A percentile compares a stretch with the other conserved stretches of the same genome.
These are phyloP conservation scores for Enchytraeus crypticus DNA, from an alignment of 2,888 invertebrate species.

Conservation along the genomic window DNA sequence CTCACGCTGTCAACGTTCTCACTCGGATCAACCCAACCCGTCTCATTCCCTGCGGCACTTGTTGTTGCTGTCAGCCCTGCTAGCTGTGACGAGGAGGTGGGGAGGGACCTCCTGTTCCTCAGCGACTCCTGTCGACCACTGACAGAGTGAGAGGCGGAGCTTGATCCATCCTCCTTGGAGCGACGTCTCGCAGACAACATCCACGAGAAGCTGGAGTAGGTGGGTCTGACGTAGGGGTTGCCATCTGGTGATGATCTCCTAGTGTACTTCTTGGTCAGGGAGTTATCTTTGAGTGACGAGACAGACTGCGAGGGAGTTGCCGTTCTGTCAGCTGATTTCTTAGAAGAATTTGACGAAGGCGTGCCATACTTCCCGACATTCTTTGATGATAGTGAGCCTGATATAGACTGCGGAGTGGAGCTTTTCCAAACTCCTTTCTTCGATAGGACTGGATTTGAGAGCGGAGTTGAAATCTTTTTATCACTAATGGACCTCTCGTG, in stretches of 20 bases:
- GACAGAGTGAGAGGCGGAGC: background rate
- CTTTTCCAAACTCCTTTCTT: too few species aligned
- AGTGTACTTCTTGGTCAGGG: background rate
- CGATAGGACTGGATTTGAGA: too few species aligned
- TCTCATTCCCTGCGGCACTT: too few species aligned
- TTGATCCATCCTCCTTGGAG: background rate
- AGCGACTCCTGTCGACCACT: too few species aligned
- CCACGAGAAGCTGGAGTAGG: constrained; percentile 15
- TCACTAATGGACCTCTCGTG: too few species aligned
- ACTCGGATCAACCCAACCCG: too few species aligned
- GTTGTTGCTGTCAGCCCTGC: too few species aligned
- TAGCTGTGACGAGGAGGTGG: too few species aligned
- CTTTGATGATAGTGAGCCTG: too few species aligned
- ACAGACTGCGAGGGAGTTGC: background rate
- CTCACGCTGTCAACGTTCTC: too few species aligned
- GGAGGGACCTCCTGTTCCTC: too few species aligned
- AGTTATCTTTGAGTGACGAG: background rate
- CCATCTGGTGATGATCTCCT: constrained; percentile 52
- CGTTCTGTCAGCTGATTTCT: background rate
- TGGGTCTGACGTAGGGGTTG: constrained; percentile 13
- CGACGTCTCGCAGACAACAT: constrained; percentile 6
- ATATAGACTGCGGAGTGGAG: background rate
- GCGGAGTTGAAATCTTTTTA: background rate
- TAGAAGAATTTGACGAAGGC: background rate
- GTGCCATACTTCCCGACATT: too few species aligned